These are phyloP conservation scores for Lepus oiostolus DNA, from an alignment of 2,797 vertebrate species.

Conservation along the genomic window DNA sequence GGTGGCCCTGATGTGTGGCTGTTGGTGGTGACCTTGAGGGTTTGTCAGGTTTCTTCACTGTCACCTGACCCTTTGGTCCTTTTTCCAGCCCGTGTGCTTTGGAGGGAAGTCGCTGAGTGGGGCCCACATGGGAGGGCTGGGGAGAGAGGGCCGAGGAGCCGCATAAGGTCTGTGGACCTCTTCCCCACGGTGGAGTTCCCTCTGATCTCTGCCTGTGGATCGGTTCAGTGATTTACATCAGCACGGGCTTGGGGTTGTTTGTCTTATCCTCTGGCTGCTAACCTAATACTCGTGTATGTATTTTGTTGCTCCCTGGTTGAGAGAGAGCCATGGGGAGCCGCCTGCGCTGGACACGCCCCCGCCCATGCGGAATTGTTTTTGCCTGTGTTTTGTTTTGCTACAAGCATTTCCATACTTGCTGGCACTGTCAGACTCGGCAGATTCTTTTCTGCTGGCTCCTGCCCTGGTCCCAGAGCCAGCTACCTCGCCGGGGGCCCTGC, in stretches of 20 bases:
- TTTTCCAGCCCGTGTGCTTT: background rate
- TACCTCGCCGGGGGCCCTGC: background rate
- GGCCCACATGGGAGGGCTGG: too few species aligned
- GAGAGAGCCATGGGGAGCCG: background rate
- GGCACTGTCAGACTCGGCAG: too few species aligned
- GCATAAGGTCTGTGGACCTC: background rate
- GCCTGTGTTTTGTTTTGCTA: constrained; percentile 21
- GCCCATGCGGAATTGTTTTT: background rate
- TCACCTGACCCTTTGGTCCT: background rate
- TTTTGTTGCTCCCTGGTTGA: constrained; percentile 11
- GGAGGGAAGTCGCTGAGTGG: background rate
- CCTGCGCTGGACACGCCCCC: background rate
- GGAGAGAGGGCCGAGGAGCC: too few species aligned
- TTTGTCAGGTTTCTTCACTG: background rate
- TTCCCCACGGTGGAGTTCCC: background rate
- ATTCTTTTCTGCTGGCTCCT: background rate
- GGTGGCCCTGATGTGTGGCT: too few species aligned
- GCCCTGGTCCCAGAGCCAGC: background rate
- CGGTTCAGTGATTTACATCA: constrained; percentile 42
- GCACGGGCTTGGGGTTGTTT: background rate
- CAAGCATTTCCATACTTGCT: background rate
- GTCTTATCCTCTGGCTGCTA: constrained; percentile 1
- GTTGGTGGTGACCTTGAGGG: background rate
- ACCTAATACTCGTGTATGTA: background rate
- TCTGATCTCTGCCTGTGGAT: background rate